A percentile compares a stretch with the other conserved stretches of the same genome.
Evolutionary conservation across 2,113 vertebrate species (phyloP).

Genomic region (Pipra filicauda): DNA sequence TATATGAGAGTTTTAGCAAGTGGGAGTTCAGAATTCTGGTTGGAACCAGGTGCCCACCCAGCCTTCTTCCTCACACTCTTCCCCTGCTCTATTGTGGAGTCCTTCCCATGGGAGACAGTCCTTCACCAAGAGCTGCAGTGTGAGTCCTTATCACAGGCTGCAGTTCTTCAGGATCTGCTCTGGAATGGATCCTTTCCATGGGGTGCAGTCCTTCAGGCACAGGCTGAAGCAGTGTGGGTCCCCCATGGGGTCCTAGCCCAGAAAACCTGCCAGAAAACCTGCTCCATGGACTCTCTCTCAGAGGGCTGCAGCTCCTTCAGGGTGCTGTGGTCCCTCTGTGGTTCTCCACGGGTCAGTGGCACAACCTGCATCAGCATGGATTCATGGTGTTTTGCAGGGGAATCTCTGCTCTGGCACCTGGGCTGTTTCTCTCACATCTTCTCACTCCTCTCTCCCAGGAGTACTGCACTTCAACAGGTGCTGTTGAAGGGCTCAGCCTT

Average conservation of each 20-base stretch:
- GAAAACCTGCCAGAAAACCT: neutral
- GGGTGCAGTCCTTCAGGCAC: neutral
- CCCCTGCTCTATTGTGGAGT: neutral
- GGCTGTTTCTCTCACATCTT: neutral
- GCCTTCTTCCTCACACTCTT: neutral
- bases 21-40: neutral
- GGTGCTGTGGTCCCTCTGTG: neutral
- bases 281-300: neutral
- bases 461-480: neutral
- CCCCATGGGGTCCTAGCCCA: neutral
- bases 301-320: neutral
- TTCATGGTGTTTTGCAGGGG: neutral
- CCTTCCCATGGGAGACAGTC: neutral
- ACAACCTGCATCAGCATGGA: accelerated
- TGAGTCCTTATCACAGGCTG: neutral
- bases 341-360: neutral
- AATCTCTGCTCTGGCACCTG: neutral
- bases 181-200: neutral
- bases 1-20: neutral
- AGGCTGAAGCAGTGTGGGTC: neutral
- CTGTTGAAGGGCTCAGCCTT: neutral
- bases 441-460: neutral
- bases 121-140: neutral
- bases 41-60: neutral
- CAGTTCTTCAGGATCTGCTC: neutral